Evolutionary conservation across 2,113 vertebrate species (phyloP).

Genomic region (Hydrochoerus hydrochaeris): DNA sequence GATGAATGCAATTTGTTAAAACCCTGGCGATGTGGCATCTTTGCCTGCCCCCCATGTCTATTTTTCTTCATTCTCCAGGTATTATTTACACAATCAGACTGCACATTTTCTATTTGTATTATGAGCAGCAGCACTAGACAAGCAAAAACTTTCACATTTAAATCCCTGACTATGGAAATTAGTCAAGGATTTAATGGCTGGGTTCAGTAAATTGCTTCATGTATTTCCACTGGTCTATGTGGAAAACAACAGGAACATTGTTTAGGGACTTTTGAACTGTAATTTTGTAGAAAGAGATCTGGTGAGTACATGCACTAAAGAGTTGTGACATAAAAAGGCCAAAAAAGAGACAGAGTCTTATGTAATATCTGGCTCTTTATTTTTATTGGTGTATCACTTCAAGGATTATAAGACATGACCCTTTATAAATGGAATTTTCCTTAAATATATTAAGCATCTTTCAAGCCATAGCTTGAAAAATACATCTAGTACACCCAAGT

Average conservation of each 20-base stretch:
- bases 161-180: neutral
- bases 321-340: slow-evolving; percentile 52
- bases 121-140: neutral
- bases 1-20: neutral
- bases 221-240: slow-evolving; percentile 47
- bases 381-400: slow-evolving; percentile 49
- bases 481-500: neutral
- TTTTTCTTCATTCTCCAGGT: neutral
- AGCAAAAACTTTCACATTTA: neutral
- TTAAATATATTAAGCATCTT: slow-evolving; percentile 21
- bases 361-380: slow-evolving; percentile 2
- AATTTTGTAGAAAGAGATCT: slow-evolving; percentile 76
- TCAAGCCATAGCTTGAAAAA: neutral
- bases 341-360: slow-evolving; percentile 61
- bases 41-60: neutral
- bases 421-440: slow-evolving; percentile 22
- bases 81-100: neutral
- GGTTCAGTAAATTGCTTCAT: slow-evolving; percentile 56
- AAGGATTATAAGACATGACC: neutral
- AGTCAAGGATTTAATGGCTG: neutral
- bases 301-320: slow-evolving; percentile 72
- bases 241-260: slow-evolving; percentile 17
- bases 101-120: neutral
- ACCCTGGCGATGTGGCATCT: neutral
- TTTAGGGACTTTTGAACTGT: slow-evolving; percentile 68